Evolutionary conservation across 2,888 invertebrate genomes (phyloP).

Genomic region (Caenorhabditis angaria): DNA sequence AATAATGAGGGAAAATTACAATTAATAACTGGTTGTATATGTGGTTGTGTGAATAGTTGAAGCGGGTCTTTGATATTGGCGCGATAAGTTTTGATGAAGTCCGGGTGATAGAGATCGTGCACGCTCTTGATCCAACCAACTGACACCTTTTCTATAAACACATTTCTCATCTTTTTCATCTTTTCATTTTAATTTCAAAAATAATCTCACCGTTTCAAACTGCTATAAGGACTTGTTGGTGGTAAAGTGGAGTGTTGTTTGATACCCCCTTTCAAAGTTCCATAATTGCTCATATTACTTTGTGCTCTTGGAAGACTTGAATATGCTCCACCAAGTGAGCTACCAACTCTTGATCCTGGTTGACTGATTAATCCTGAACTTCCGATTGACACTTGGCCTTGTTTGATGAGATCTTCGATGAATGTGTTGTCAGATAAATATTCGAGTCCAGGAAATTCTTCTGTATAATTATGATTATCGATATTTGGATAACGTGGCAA

Average conservation of each 20-base stretch:
- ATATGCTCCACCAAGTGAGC: slow-evolving; percentile 30
- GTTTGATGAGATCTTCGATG: slow-evolving; percentile 43
- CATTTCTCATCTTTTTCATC: neutral
- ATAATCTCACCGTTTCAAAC: slow-evolving; percentile 41
- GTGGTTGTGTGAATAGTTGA: slow-evolving; percentile 45
- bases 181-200: neutral
- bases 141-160: slow-evolving; percentile 62
- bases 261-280: slow-evolving; percentile 36
- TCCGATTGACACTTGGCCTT: slow-evolving; percentile 35
- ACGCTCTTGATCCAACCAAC: slow-evolving; percentile 60
- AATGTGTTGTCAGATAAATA: slow-evolving; percentile 45
- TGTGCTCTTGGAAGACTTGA: slow-evolving; percentile 21
- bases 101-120: slow-evolving; percentile 54
- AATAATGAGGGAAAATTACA: neutral
- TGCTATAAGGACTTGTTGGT: slow-evolving; percentile 46
- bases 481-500: slow-evolving; percentile 43
- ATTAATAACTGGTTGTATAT: slow-evolving; percentile 38
- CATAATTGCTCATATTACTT: slow-evolving; percentile 26
- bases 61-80: slow-evolving; percentile 31
- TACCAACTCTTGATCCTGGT: slow-evolving; percentile 35
- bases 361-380: slow-evolving; percentile 38
- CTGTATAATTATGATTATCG: slow-evolving; percentile 45
- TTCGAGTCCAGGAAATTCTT: slow-evolving; percentile 53
- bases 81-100: slow-evolving; percentile 28
- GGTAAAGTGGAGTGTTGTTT: slow-evolving; percentile 36